A percentile compares a stretch with the other conserved stretches of the same genome.
phyloP scores from a whole-genome alignment of 2,797 vertebrate genomes.

The Protosalanx chinensis region DNA sequence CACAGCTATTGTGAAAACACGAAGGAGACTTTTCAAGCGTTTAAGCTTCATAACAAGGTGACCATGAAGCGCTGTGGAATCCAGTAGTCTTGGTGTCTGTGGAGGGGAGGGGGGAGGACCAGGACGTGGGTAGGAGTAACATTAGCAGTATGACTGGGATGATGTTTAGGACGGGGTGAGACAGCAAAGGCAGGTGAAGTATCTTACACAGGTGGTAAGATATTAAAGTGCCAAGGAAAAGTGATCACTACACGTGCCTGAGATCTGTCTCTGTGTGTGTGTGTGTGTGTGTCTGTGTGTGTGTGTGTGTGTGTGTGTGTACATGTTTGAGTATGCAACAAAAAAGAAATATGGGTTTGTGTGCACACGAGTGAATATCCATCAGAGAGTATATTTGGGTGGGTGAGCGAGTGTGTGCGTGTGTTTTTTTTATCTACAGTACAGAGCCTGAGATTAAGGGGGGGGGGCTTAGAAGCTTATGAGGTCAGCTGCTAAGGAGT shows the following conservation, averaged over 20 bases:
- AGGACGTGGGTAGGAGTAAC: background rate
- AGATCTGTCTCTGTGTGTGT: slow-evolving; percentile 39
- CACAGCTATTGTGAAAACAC: slow-evolving; percentile 57
- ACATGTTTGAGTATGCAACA: background rate
- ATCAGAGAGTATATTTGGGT: background rate
- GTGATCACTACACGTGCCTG: slow-evolving; percentile 57
- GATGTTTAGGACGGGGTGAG: background rate
- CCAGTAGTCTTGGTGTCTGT: slow-evolving; percentile 23
- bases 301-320: slow-evolving; percentile 17
- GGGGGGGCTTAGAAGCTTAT: slow-evolving; percentile 39
- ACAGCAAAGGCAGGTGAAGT: slow-evolving; percentile 45
- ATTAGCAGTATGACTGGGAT: background rate
- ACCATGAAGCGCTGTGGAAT: slow-evolving; percentile 42
- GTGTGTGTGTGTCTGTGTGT: slow-evolving; percentile 10
- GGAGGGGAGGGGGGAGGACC: background rate
- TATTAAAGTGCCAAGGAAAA: slow-evolving; percentile 69
- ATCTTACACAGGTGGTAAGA: slow-evolving; percentile 62
- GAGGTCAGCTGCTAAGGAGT: slow-evolving; percentile 49
- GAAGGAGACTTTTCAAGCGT: slow-evolving; percentile 52
- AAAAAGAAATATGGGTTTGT: background rate
- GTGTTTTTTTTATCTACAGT: slow-evolving; percentile 22
- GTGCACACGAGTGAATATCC: background rate
- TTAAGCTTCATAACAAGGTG: slow-evolving; percentile 37
- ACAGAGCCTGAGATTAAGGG: slow-evolving; percentile 48
- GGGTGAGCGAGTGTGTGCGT: background rate